These are phyloP conservation scores for Coregonus sp. DNA, from an alignment of 2,797 vertebrate species.

Conservation along the genomic window DNA sequence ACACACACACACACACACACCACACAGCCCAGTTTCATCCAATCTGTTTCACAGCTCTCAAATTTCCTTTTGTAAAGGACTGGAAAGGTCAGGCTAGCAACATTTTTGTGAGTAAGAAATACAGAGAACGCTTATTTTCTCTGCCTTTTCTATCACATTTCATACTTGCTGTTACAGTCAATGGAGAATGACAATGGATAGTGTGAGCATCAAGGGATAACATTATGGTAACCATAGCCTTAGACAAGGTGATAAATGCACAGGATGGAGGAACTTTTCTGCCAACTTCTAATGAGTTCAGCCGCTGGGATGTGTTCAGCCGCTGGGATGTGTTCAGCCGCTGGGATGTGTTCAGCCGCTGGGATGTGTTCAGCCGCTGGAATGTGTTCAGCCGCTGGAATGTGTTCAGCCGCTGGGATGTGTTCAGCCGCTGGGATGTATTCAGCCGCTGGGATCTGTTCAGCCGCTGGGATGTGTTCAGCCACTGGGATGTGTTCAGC, in stretches of 20 bases:
- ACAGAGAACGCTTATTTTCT: no score
- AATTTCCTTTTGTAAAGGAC: conserved; percentile 58
- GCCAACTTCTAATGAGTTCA: background rate
- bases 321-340: no score
- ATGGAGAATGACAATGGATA: background rate
- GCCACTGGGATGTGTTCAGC: no score
- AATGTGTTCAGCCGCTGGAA: no score
- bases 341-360: no score
- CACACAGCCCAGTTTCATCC: conserved; percentile 45
- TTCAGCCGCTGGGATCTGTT: background rate
- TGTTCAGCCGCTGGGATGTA: no score
- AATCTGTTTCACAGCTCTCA: conserved; percentile 53
- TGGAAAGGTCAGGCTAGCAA: conserved; percentile 48
- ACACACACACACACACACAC: background rate
- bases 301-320: background rate
- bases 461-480: no score
- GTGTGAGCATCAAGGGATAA: background rate
- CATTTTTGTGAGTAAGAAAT: conserved; percentile 36
- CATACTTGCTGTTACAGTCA: background rate
- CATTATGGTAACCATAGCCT: background rate
- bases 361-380: no score
- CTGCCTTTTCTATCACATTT: background rate
- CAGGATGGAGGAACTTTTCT: background rate
- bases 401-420: no score
- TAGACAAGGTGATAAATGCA: background rate